phyloP scores from a whole-genome alignment of 2,113 vertebrate species.

The Cyanoliseus patagonus region DNA sequence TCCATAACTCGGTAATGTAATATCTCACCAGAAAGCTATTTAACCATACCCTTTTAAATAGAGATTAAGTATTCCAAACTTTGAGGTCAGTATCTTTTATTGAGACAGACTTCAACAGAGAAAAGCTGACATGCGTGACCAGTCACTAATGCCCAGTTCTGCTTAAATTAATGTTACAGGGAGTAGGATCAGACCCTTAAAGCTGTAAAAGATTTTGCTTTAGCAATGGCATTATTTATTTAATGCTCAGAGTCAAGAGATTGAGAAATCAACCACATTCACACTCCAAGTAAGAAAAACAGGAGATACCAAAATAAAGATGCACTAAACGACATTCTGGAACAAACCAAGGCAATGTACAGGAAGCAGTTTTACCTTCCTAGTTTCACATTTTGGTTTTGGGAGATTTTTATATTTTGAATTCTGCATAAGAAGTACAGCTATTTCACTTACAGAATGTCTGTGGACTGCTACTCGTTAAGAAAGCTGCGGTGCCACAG shows the following conservation, averaged over 20 bases:
- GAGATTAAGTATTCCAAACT: neutral
- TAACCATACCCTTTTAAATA: neutral
- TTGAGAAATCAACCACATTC: neutral
- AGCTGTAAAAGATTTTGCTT: neutral
- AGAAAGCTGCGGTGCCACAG: neutral
- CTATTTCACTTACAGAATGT: neutral
- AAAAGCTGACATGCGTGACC: neutral
- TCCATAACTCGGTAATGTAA: neutral
- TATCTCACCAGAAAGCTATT: slow-evolving; percentile 38
- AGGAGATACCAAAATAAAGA: neutral
- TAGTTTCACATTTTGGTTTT: neutral
- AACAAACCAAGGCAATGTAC: neutral
- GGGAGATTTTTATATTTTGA: neutral
- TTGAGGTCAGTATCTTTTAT: neutral
- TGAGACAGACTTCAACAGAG: neutral
- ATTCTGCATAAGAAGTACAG: neutral
- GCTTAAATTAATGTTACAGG: neutral
- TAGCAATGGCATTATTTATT: neutral
- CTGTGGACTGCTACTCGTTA: neutral
- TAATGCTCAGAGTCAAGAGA: neutral
- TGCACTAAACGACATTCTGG: neutral
- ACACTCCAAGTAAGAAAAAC: neutral
- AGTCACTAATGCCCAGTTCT: neutral
- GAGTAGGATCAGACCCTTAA: neutral
- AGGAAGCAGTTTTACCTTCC: neutral